Conservation (phyloP, 2,888 invertebrate genomes). For the Orchesella flavescens region DNA sequence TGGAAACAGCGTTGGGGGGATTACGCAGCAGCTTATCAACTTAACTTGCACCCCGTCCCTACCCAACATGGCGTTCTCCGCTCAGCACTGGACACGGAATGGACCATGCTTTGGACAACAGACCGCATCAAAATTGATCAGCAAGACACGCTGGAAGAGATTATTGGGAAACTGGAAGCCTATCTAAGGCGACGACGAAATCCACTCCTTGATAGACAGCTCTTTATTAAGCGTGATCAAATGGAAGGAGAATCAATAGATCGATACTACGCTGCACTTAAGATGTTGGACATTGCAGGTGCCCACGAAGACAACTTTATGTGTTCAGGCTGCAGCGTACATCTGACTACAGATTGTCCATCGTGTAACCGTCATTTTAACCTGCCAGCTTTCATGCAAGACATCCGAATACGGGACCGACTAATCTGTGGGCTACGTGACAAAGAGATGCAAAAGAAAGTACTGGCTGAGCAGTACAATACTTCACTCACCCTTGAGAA, state of each 20-base stretch:
- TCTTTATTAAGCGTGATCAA: no score
- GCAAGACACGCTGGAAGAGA: no score
- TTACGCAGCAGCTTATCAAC: background rate
- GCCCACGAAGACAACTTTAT: no score
- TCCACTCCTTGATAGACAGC: no score
- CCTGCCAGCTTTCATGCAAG: no score
- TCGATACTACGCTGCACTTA: no score
- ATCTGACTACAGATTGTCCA: background rate
- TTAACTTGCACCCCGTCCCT: background rate
- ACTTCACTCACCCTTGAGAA: background rate
- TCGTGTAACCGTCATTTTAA: no score
- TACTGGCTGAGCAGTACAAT: slow-evolving; percentile 15
- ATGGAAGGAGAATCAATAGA: no score
- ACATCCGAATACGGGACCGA: slow-evolving; percentile 30
- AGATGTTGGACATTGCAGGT: no score
- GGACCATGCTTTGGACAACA: slow-evolving; percentile 28
- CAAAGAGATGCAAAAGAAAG: slow-evolving; percentile 32
- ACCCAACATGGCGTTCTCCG: slow-evolving; percentile 29
- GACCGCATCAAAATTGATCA: background rate
- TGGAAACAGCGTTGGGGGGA: slow-evolving; percentile 34
- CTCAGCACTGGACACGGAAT: slow-evolving; percentile 18
- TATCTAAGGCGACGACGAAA: slow-evolving; percentile 29
- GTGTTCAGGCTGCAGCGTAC: no score
- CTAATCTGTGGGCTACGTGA: slow-evolving; percentile 26
- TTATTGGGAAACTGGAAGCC: background rate